Conservation (phyloP, 1,140 invertebrate genomes). For the Drosophila albomicans region DNA sequence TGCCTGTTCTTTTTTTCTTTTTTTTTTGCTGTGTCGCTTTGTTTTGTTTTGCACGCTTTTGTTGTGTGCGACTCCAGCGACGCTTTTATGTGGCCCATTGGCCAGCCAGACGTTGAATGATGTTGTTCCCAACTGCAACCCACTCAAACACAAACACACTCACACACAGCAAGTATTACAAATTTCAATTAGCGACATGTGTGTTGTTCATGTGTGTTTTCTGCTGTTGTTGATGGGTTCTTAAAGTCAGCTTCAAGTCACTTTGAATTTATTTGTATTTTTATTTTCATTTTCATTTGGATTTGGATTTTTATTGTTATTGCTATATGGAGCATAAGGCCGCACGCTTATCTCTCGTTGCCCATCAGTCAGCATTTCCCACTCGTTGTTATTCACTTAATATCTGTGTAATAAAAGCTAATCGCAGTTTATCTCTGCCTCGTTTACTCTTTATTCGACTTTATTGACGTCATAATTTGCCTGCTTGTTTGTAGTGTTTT, state of each 20-base stretch:
- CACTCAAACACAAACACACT: background rate
- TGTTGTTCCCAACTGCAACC: slow-evolving; percentile 31
- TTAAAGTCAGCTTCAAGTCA: slow-evolving; percentile 31
- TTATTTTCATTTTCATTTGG: too few relatives aligned
- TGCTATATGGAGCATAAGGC: slow-evolving; percentile 8
- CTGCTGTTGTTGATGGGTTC: slow-evolving; percentile 11
- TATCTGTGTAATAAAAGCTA: slow-evolving; percentile 11
- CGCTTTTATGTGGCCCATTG: slow-evolving; percentile 56
- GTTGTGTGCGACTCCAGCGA: slow-evolving; percentile 31
- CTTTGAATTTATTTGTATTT: slow-evolving; percentile 40
- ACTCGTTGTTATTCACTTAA: slow-evolving; percentile 5
- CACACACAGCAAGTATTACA: slow-evolving; percentile 55
- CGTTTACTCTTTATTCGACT: background rate
- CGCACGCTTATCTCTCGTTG: background rate
- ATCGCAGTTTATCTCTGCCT: slow-evolving; percentile 9
- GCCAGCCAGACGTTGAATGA: slow-evolving; percentile 44
- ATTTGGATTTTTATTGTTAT: slow-evolving; percentile 18
- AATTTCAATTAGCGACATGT: slow-evolving; percentile 73
- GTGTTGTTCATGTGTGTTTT: slow-evolving; percentile 24
- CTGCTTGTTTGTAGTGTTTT: background rate
- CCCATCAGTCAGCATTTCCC: background rate
- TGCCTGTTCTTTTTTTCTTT: background rate
- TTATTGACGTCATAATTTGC: background rate
- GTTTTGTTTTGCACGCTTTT: slow-evolving; percentile 28
- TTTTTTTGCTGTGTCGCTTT: slow-evolving; percentile 10